These are phyloP conservation scores for Eilema griseolum DNA, from an alignment of 2,888 invertebrate genomes.

Conservation along the genomic window DNA sequence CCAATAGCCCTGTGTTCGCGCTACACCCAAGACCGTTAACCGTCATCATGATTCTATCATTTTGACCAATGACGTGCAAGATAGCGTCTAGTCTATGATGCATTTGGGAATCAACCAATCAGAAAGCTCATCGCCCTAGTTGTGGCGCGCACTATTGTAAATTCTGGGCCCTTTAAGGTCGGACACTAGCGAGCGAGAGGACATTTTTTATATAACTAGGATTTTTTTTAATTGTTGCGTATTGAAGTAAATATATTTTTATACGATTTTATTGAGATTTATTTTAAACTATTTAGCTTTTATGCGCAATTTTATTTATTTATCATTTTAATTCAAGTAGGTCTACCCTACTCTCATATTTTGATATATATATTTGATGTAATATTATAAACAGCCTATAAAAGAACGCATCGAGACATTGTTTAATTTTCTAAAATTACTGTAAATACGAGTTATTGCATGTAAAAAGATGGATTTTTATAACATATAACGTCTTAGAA, in stretches of 20 bases:
- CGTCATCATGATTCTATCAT: conserved; percentile 35
- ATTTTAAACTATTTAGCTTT: too few species aligned
- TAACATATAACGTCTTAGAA: too few species aligned
- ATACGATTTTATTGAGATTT: too few species aligned
- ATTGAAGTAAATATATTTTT: neutral
- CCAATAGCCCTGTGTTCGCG: conserved; percentile 20
- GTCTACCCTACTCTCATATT: too few species aligned
- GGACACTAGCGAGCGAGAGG: conserved; percentile 37
- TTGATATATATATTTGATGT: too few species aligned
- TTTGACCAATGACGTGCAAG: conserved; percentile 35
- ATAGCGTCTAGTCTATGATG: conserved; percentile 37
- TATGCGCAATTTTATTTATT: too few species aligned
- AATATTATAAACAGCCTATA: too few species aligned
- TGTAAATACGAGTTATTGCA: too few species aligned
- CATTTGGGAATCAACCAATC: conserved; percentile 43
- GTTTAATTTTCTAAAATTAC: too few species aligned
- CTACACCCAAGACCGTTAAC: conserved; percentile 20
- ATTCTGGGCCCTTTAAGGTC: conserved; percentile 48
- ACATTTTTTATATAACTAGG: conserved; percentile 19
- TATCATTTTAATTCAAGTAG: too few species aligned
- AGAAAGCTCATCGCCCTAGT: conserved; percentile 36
- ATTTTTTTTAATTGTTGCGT: neutral
- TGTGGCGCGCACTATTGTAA: conserved; percentile 35
- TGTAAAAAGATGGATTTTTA: too few species aligned
- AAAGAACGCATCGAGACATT: too few species aligned